Conservation (phyloP, 2,797 vertebrate species). For the Ficedula albicollis region DNA sequence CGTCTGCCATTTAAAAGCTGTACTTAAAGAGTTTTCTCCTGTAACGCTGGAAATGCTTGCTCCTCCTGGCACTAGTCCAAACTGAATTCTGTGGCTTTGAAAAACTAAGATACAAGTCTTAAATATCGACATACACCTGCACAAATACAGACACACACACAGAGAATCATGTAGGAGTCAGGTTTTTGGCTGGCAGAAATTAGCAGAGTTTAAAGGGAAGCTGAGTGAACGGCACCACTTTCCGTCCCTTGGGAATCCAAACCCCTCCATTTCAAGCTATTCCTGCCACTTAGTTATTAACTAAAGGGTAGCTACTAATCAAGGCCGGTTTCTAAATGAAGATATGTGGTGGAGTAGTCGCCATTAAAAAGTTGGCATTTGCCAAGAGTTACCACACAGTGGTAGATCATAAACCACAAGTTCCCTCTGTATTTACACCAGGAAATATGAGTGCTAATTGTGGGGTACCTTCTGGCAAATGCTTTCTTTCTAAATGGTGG, state of each 20-base stretch:
- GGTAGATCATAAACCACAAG: conserved; percentile 44
- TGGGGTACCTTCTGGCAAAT: conserved; percentile 22
- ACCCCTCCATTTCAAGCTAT: not conserved
- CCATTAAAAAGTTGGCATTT: conserved; percentile 40
- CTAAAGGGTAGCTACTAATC: conserved; percentile 41
- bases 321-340: conserved; percentile 45
- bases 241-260: not conserved
- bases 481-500: not conserved
- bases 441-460: conserved; percentile 24
- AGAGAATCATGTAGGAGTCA: not conserved
- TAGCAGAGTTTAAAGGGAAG: not conserved
- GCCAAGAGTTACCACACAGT: conserved; percentile 20
- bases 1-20: conserved; percentile 50
- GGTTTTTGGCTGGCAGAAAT: not conserved
- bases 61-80: conserved; percentile 37
- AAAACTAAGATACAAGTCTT: conserved; percentile 32
- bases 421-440: conserved; percentile 26
- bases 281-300: conserved; percentile 29
- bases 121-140: not conserved
- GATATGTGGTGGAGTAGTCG: not conserved
- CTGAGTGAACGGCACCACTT: not conserved
- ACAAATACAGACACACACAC: not conserved
- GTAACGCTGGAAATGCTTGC: not conserved
- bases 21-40: conserved; percentile 35
- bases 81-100: not conserved